Evolutionary conservation across 1,140 invertebrate genomes (phyloP).

Genomic region (Gerris buenoi): DNA sequence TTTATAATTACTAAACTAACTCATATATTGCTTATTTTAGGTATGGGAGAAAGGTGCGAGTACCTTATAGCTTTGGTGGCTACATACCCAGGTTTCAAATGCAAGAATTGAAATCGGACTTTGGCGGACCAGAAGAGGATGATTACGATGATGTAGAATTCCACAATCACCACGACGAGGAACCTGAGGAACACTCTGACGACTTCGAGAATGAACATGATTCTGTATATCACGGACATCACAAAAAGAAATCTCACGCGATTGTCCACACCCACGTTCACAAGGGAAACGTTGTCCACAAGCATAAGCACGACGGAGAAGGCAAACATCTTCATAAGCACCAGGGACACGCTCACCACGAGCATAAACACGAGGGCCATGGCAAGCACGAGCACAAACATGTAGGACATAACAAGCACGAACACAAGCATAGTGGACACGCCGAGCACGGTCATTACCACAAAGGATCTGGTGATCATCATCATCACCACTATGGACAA

Average conservation of each 20-base stretch:
- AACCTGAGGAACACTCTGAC: too few relatives aligned
- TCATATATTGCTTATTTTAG: too few relatives aligned
- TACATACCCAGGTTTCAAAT: too few relatives aligned
- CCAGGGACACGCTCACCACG: conserved; percentile 9
- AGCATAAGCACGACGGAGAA: conserved; percentile 12
- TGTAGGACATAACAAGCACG: conserved; percentile 4
- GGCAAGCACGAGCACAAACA: conserved; percentile 10
- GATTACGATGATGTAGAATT: too few relatives aligned
- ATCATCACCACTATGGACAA: conserved; percentile 2
- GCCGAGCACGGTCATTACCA: conserved; percentile 4
- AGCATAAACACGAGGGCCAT: conserved; percentile 12
- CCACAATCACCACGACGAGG: too few relatives aligned
- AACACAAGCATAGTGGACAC: conserved; percentile 9
- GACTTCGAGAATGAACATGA: conserved; percentile 6
- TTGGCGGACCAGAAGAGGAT: too few relatives aligned
- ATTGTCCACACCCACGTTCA: conserved; percentile 2
- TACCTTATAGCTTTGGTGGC: neutral
- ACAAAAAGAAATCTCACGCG: neutral
- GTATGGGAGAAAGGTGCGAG: neutral
- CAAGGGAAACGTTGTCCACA: conserved; percentile 9
- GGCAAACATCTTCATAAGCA: conserved; percentile 14
- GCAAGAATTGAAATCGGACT: too few relatives aligned
- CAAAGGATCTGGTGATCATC: neutral
- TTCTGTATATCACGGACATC: conserved; percentile 7
- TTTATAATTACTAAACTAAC: too few relatives aligned